These are phyloP conservation scores for Gymnoscelis rufifasciata DNA, from an alignment of 2,888 invertebrate genomes.

Conservation along the genomic window DNA sequence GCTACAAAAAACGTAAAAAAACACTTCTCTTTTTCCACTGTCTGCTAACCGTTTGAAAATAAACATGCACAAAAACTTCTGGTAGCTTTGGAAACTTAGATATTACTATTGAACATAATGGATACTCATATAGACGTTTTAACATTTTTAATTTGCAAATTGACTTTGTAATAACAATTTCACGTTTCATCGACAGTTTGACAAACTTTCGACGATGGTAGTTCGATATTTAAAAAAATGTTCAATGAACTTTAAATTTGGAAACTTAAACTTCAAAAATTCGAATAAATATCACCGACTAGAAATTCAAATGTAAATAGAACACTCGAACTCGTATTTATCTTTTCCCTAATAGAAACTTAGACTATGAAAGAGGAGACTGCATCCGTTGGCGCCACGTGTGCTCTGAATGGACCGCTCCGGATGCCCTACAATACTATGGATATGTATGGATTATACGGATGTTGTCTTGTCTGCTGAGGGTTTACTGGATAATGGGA, in stretches of 20 bases:
- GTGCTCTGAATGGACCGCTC: slow-evolving; percentile 63
- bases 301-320: too few relatives aligned
- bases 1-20: slow-evolving; percentile 55
- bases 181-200: too few relatives aligned
- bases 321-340: too few relatives aligned
- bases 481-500: slow-evolving; percentile 8
- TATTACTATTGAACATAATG: too few relatives aligned
- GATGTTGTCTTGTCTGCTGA: slow-evolving; percentile 23
- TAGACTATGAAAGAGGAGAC: slow-evolving; percentile 23
- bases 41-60: slow-evolving; percentile 29
- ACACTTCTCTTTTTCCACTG: slow-evolving; percentile 37
- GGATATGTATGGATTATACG: slow-evolving; percentile 35
- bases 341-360: slow-evolving; percentile 19
- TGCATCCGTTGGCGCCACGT: slow-evolving; percentile 66
- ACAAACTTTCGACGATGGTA: too few relatives aligned
- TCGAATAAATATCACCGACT: too few relatives aligned
- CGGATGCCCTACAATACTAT: slow-evolving; percentile 60
- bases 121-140: too few relatives aligned
- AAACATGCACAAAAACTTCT: slow-evolving; percentile 24
- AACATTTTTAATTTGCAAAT: too few relatives aligned
- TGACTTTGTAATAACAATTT: too few relatives aligned
- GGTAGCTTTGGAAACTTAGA: slow-evolving; percentile 4
- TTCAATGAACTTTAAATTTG: too few relatives aligned
- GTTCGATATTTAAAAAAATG: too few relatives aligned
- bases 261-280: too few relatives aligned